Evolutionary conservation across 1,140 invertebrate genomes (phyloP), one percentile per base, ranked within the genome.

Genomic region (Euglossa dilemma): DNA sequence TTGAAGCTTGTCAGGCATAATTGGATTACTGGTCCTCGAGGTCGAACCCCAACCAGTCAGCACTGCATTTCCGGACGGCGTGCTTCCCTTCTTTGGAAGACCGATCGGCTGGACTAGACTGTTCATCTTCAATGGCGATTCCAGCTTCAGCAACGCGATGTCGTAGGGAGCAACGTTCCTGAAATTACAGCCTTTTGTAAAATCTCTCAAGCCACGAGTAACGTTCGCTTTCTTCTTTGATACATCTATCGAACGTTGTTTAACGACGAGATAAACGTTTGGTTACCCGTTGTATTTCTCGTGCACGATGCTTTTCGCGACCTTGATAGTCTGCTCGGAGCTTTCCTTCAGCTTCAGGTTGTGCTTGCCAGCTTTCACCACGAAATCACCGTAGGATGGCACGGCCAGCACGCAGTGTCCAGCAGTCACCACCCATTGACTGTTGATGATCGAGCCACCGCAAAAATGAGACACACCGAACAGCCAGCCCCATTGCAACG

Each of bases 131-230:
- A 92, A 63, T 5, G 90, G 93, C 3, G 20, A 18, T 36, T 90
- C 91, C 18, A 96, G 92, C 79, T 94, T 95, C 25, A 97, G 89
- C 1, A 97, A 75, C 43, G 95, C 96, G 81, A 97, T 95, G 86
- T 97, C 97, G 77, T 95, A 95, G 20, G 94, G 93, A 23, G 92
- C 95, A 0, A 95, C 95, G 18, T 92, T 92, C 8, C 93, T 93
- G 72, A 5, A 80, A 77, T 80, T 12, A 71, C 45, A 47, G 36
- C 36, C 36, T 36, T n/a, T n/a, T 4, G 36, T 36, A 4, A 36
- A 1, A 36, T 36, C 4, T 36, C 36, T 4, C 1, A 36, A 36
- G 36, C 36, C 1, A 36, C 36, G 36, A 36, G 4, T 36, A 36
- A 36, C 4, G 36, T 4, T 36, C 36, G 4, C 36, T 4, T 36